Percentiles rank a stretch among this genome's conserved stretches.
Conservation (phyloP, 2,797 vertebrate species). For the Thaleichthys pacificus region DNA sequence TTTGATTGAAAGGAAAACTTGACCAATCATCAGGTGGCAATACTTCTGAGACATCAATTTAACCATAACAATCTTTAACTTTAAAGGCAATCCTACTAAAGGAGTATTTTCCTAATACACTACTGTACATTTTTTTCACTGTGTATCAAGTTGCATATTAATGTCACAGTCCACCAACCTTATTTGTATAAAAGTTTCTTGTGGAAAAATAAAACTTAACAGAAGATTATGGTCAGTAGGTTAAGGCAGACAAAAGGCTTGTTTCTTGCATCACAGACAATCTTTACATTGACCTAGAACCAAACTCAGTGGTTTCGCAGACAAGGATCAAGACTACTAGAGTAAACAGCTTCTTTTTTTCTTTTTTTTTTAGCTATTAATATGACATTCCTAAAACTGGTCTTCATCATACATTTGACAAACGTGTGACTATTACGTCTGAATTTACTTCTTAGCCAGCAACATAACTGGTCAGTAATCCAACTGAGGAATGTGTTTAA, state of each 20-base stretch:
- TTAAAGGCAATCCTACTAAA: no score
- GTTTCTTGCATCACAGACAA: background rate
- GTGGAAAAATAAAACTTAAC: background rate
- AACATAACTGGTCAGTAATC: no score
- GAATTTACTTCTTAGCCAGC: no score
- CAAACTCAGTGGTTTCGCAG: background rate
- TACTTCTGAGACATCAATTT: no score
- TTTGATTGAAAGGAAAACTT: no score
- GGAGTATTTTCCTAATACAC: no score
- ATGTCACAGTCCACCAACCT: background rate
- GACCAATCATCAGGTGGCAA: no score
- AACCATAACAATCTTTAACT: no score
- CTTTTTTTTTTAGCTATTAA: no score
- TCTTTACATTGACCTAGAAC: background rate
- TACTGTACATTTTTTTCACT: no score
- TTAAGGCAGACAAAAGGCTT: conserved; percentile 1
- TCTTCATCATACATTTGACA: background rate
- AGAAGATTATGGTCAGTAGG: background rate
- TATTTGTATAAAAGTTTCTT: background rate
- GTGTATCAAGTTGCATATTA: background rate
- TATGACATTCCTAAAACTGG: background rate
- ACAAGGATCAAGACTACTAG: background rate
- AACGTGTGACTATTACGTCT: background rate
- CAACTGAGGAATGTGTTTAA: no score
- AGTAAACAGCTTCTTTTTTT: background rate